Conservation (phyloP, 2,797 vertebrate species). For the Octomys mimax region DNA sequence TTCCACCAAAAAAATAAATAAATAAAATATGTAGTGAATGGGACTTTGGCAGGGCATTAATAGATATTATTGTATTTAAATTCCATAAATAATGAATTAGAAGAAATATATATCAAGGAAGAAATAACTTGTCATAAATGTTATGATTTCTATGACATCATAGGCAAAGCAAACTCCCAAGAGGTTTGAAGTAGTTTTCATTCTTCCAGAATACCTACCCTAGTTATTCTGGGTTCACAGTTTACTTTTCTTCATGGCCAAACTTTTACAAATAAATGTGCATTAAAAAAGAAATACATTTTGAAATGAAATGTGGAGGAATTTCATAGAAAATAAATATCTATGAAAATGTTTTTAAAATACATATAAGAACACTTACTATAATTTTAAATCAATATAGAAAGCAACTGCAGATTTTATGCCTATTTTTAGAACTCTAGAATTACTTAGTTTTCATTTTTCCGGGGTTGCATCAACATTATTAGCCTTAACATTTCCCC, state of each 20-base stretch:
- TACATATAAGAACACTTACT: not conserved
- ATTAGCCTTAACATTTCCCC: not conserved
- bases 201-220: not conserved
- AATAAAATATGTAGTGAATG: not conserved
- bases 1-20: no score
- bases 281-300: constrained; percentile 57
- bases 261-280: constrained; percentile 33
- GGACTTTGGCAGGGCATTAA: constrained; percentile 47
- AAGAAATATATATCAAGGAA: constrained; percentile 74
- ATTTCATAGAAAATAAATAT: constrained; percentile 40
- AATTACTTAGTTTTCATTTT: constrained; percentile 7
- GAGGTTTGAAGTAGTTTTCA: constrained; percentile 6
- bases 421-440: not conserved
- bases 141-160: constrained; percentile 85
- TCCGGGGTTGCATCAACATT: not conserved
- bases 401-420: constrained; percentile 51
- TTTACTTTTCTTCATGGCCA: constrained; percentile 52
- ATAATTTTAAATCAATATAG: constrained; percentile 49
- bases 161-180: constrained; percentile 72
- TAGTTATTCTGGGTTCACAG: constrained; percentile 58
- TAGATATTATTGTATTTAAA: constrained; percentile 72
- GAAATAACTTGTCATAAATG: constrained; percentile 76
- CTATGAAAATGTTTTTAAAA: not conserved
- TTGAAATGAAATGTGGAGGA: constrained; percentile 68
- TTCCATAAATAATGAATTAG: constrained; percentile 47